These are phyloP conservation scores for Cantharis nigra DNA, from an alignment of 2,888 invertebrate species.

Conservation along the genomic window DNA sequence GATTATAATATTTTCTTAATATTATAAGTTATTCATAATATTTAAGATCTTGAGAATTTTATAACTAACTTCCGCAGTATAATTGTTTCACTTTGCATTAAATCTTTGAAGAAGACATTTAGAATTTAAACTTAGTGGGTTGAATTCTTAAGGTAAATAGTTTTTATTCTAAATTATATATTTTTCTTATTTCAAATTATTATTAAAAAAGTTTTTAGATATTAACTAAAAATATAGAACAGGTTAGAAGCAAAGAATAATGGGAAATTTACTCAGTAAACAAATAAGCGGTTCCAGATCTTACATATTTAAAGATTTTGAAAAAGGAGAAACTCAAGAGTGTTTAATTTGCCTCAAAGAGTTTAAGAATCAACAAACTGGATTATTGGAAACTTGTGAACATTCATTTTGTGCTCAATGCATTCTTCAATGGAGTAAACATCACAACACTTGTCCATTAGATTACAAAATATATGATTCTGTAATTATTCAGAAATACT, in stretches of 20 bases:
- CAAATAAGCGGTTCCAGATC: background rate
- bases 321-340: background rate
- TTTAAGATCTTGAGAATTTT: background rate
- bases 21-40: too few relatives aligned
- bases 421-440: background rate
- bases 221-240: background rate
- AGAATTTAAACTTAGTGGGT: background rate
- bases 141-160: background rate
- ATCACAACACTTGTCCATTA: background rate
- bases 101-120: background rate
- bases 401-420: background rate
- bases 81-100: background rate
- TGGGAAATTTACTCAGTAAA: background rate
- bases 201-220: background rate
- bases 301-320: background rate
- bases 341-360: background rate
- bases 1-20: background rate
- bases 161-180: background rate
- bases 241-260: background rate
- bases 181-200: background rate
- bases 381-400: background rate
- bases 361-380: background rate
- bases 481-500: background rate
- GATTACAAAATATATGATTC: background rate
- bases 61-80: background rate